Evolutionary conservation across 2,888 invertebrate species (phyloP).

Genomic region (Agonopterix alstromeriana): DNA sequence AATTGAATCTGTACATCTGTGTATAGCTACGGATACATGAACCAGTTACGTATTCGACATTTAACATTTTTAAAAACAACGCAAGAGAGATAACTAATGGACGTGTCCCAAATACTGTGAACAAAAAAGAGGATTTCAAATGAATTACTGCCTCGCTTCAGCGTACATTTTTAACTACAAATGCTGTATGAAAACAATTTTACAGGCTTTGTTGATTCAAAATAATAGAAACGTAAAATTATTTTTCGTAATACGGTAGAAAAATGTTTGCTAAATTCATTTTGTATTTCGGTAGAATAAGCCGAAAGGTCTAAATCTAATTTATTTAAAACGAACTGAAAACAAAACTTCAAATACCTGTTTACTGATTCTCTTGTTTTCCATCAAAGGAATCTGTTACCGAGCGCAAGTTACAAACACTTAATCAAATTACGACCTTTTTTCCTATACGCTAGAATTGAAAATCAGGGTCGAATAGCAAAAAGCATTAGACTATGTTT

Average conservation of each 20-base stretch:
- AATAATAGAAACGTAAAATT: constrained; percentile 14
- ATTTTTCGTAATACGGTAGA: constrained; percentile 21
- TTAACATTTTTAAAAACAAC: constrained; percentile 4
- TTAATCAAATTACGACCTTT: no score
- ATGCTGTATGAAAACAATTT: constrained; percentile 20
- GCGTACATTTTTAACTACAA: constrained; percentile 8
- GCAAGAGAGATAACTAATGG: constrained; percentile 28
- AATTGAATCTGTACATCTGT: no score
- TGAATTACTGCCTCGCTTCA: constrained; percentile 19
- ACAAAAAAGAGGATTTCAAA: constrained; percentile 24
- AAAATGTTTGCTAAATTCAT: constrained; percentile 31
- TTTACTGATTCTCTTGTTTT: no score
- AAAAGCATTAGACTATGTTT: no score
- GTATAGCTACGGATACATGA: background rate
- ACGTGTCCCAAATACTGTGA: constrained; percentile 26
- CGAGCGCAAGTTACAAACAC: no score
- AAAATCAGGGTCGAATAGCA: no score
- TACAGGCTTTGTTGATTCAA: constrained; percentile 19
- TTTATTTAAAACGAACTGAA: constrained; percentile 5
- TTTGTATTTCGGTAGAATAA: constrained; percentile 24
- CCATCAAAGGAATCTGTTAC: no score
- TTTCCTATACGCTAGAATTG: no score
- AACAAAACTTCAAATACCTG: background rate
- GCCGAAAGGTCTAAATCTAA: constrained; percentile 4
- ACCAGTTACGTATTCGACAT: constrained; percentile 2